Conservation (phyloP, 2,888 invertebrate species). For the Aphidoletes aphidimyza region DNA sequence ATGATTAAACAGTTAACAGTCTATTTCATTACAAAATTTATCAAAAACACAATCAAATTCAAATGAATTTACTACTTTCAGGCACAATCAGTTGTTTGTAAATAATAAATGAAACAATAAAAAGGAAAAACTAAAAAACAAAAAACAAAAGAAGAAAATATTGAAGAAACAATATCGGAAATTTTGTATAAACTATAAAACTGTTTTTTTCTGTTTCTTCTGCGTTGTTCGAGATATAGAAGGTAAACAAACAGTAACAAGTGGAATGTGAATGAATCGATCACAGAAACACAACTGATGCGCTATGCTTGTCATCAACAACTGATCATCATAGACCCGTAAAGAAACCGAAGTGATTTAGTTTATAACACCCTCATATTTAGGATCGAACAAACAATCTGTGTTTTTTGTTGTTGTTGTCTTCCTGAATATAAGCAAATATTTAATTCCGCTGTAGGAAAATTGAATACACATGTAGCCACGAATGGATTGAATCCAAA, state of each 20-base stretch:
- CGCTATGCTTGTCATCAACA: neutral
- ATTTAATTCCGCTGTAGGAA: neutral
- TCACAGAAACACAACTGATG: conserved; percentile 45
- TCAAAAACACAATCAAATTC: too few relatives aligned
- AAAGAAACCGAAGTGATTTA: neutral
- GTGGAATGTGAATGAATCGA: conserved; percentile 22
- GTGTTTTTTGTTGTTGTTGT: neutral
- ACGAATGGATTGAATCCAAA: neutral
- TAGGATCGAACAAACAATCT: neutral
- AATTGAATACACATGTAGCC: neutral
- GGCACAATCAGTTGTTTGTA: too few relatives aligned
- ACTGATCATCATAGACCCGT: too few relatives aligned
- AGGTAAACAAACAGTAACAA: conserved; percentile 43
- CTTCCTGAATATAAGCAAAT: too few relatives aligned
- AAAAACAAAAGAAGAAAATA: neutral
- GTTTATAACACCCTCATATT: neutral
- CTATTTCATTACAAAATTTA: too few relatives aligned
- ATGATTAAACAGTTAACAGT: too few relatives aligned
- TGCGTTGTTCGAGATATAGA: too few relatives aligned
- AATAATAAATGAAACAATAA: too few relatives aligned
- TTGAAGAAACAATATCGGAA: neutral
- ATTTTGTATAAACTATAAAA: neutral
- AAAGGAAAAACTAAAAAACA: too few relatives aligned
- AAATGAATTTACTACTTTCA: too few relatives aligned
- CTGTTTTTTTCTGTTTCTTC: neutral